phyloP scores from a whole-genome alignment of 2,113 vertebrate genomes.

The Erpornis zantholeuca region DNA sequence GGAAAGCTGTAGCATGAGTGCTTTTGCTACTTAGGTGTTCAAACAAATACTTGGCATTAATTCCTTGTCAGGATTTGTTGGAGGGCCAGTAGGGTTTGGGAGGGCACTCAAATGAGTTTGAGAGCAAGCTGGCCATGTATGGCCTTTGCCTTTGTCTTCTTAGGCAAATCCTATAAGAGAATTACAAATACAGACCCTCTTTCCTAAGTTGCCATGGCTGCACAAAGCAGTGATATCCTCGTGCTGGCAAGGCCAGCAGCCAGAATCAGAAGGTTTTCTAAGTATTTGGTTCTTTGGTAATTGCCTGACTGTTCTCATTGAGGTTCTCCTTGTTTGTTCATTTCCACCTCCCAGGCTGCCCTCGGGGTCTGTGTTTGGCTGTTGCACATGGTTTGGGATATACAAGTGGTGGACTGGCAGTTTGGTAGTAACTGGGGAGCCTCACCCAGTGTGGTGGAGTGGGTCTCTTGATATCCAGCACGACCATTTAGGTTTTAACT shows the following conservation, averaged over 20 bases:
- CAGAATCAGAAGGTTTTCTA: neutral
- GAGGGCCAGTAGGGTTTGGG: neutral
- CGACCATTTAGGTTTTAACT: neutral
- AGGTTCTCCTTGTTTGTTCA: neutral
- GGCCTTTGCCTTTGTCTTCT: neutral
- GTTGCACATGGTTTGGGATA: neutral
- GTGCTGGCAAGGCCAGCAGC: neutral
- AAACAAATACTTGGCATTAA: neutral
- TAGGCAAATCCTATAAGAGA: neutral
- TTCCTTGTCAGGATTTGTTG: neutral
- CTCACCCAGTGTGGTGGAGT: accelerated
- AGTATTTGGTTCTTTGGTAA: neutral
- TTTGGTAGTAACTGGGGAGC: neutral
- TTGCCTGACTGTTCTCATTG: neutral
- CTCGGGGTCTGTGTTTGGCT: neutral
- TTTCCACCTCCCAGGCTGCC: neutral
- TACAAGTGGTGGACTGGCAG: neutral
- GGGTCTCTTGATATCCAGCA: neutral
- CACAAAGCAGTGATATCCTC: neutral
- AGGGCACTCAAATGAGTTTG: neutral
- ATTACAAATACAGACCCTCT: neutral
- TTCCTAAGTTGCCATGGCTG: neutral
- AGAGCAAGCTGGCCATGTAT: neutral
- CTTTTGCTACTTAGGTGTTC: neutral
- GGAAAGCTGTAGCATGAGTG: neutral